Evolutionary conservation across 2,797 vertebrate species (phyloP), one percentile per base, ranked within the genome.

Genomic region (Trematomus bernacchii): DNA sequence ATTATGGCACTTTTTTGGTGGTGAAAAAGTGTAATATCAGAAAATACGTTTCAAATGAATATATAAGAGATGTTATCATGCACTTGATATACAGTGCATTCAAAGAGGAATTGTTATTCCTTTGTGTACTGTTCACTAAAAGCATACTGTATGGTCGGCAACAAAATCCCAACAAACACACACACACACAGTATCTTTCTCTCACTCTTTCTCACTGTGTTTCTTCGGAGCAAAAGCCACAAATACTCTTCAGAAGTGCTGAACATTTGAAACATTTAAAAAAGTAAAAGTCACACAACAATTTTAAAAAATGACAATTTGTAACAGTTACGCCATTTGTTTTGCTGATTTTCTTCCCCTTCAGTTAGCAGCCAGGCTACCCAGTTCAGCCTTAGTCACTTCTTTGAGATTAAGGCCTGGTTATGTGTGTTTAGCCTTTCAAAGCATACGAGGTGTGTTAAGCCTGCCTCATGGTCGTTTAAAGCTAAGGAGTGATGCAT

Each of bases 1-100:
- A 77, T 66, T 63, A 79, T 81, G 89, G 87, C 85, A 90, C 86
- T 88, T 89, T 76, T 76, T 76, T 81, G 68, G 71, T 86, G 71
- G 84, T 84, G 42, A 80, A 80, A 73, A 83, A 62, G 42, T 71
- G 1, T 15, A 82, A 60, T 65, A 70, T 77, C 57, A 83, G 12
- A 71, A 80, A 44, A 76, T 51, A 61, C 63, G 54, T 50, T 79
- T 76, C 15, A 85, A 80, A 82, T 59, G 12, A 86, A 87, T 84
- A 77, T 59, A 55, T 54, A 61, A 53, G 62, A 30, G 44, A 79
- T 76, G 51, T 57, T 18, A 21, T 77, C 42, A 76, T 74, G 42
- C 58, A 74, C 51, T 66, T 59, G 78, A 77, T 80, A 82, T 68
- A 74, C 50, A 83, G 72, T 76, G 75, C 71, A 78, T 53, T 71